These are phyloP conservation scores for Nasonia giraulti DNA, from an alignment of 1,140 invertebrate genomes.

Conservation along the genomic window DNA sequence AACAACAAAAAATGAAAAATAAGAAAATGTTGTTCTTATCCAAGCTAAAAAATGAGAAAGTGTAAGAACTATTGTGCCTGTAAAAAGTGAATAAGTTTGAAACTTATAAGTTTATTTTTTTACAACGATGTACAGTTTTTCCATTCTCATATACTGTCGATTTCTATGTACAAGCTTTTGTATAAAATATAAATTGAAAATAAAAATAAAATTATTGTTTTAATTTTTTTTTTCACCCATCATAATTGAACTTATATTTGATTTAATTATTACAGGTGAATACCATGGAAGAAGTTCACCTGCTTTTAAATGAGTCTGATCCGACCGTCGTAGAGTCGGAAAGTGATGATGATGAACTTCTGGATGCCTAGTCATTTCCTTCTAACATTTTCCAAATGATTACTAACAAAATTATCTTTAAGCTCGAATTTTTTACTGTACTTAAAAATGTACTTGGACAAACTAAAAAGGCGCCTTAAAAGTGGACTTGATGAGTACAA, in stretches of 20 bases:
- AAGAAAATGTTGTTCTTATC: too few relatives aligned
- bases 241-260: neutral
- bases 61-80: neutral
- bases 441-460: neutral
- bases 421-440: neutral
- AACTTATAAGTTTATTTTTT: neutral
- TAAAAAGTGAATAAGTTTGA: neutral
- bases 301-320: conserved; percentile 35
- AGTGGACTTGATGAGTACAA: neutral
- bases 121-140: neutral
- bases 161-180: neutral
- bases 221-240: neutral
- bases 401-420: neutral
- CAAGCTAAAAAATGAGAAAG: neutral
- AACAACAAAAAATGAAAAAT: neutral
- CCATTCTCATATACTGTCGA: neutral
- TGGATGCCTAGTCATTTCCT: conserved; percentile 17
- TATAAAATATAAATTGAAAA: neutral
- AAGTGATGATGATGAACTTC: conserved; percentile 38
- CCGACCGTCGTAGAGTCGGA: conserved; percentile 26
- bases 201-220: conserved; percentile 6
- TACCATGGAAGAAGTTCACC: conserved; percentile 41
- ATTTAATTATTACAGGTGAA: conserved; percentile 36
- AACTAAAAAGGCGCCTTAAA: neutral
- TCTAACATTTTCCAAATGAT: neutral